Base-by-base conservation (phyloP, 2,113 vertebrate species). In the Oophaga pumilio region DNA sequence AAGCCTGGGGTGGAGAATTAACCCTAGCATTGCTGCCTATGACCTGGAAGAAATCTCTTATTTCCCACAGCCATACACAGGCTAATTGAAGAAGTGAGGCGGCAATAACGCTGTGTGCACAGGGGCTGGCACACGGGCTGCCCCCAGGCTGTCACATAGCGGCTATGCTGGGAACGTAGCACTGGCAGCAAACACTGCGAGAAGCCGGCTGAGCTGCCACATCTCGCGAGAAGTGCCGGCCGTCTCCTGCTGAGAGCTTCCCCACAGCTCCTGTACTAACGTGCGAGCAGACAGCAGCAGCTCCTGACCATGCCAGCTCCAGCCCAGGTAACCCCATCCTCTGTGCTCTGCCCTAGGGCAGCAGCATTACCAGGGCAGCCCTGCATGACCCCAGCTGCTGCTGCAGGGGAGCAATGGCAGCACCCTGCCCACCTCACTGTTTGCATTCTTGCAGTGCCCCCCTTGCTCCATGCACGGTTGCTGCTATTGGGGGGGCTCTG, bases 271-370 rank as follows among this genome's bases (percentile, higher is more conserved):
- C 78, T 82, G 24, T 50, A 82, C 85, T 74, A 62, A 62, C 78
- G 86, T 87, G 86, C 12, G 24, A 53, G 62, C 22, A 79, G 85
- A 57, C 49, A 57, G 49, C 64, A 33, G 57, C 84, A 66, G 43
- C 49, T 15, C 33, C 71, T 22, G 85, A 86, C 85, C 85, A 86
- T 86, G 86, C 78, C 77, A 74, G 86, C 86, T 62, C 64, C 78
- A 82, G 77, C 78, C 68, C 86, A 87, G 86, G 86, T 87, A 82
- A 87, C 26, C n/a, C 7, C 52, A 4, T 12, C 10, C 18, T 0
- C 49, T 33, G 33, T 33, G 33, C 33, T 33, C 33, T 43, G 33
- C 33, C 33, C 1, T 43, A 3, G 5, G 3, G 33, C n/a, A n/a
- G 33, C 33, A 43, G 33, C 33, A 43, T 43, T 43, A 66, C n/a